A percentile compares a stretch with the other conserved stretches of the same genome.
Conservation (phyloP, 2,113 vertebrate species). For the Puntigrus tetrazona region DNA sequence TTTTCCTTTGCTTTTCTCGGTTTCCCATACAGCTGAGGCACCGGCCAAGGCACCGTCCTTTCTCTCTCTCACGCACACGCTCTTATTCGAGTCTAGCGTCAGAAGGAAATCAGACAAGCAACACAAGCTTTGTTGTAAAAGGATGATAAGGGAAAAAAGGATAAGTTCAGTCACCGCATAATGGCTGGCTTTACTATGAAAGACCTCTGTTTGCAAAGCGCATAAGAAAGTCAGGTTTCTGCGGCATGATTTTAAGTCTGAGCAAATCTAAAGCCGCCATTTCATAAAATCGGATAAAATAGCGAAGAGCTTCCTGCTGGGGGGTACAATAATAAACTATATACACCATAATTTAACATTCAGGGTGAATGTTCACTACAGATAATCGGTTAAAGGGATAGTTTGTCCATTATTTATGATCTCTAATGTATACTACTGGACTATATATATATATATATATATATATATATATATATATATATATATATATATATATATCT, state of each 20-base stretch:
- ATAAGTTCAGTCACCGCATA: slow-evolving; percentile 27
- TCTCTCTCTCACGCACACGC: background rate
- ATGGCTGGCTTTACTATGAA: slow-evolving; percentile 12
- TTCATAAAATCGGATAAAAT: background rate
- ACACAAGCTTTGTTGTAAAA: slow-evolving; percentile 28
- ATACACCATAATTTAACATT: background rate
- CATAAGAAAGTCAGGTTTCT: slow-evolving; percentile 1
- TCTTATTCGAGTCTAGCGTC: background rate
- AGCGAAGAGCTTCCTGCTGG: background rate
- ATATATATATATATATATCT: too few relatives aligned
- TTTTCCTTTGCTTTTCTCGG: background rate
- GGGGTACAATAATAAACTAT: slow-evolving; percentile 10
- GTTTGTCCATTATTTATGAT: background rate
- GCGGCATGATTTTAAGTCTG: background rate
- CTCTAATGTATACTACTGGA: background rate
- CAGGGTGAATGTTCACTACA: background rate
- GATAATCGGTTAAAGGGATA: background rate
- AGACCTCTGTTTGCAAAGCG: background rate
- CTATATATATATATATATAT: too few relatives aligned
- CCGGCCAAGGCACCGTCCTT: background rate
- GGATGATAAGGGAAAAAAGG: slow-evolving; percentile 23
- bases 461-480: too few relatives aligned
- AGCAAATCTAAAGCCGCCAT: slow-evolving; percentile 16
- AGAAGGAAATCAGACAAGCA: slow-evolving; percentile 34
- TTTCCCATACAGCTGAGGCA: background rate